Base-by-base conservation (phyloP, 2,888 invertebrate genomes). In the Hipparchia semele region DNA sequence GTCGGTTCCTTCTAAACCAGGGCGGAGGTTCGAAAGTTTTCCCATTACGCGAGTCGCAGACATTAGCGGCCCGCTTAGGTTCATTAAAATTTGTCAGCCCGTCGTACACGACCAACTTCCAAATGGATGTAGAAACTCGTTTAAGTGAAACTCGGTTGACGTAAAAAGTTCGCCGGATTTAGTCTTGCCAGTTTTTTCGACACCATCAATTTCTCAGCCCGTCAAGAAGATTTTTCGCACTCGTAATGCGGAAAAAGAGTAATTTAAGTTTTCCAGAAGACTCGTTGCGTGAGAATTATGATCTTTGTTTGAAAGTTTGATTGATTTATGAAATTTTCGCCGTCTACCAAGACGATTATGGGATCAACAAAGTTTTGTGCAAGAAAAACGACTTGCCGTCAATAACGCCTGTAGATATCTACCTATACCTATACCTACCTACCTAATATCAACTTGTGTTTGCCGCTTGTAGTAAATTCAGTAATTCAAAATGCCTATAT, bases 81-180 rank as follows among this genome's bases (percentile, higher is more conserved):
- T 94, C 94, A 93, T 94, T 94, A 94, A 92, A 93, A 93, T 94
- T 94, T 94, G 94, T 94, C 94, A 93, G 91, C 88, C 88, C 90
- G 90, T 88, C 92, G 91, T 89, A 89, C 86, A 89, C 85, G 89
- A 87, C 81, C 82, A 92, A 94, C 91, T 93, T 92, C 85, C 85
- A 87, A 93, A 92, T 94, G 91, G 92, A 93, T 93, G 93, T 92
- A 86, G 86, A 90, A 93, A 94, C 92, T 93, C 92, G 86, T 87
- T 81, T 92, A 93, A 94, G 93, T 93, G 94, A 93, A 93, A 92
- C 91, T 90, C 86, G 90, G 87, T 83, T 93, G 93, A 94, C 93
- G 92, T 92, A 86, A 92, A 92, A 94, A 94, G 83, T 92, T 90
- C 80, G 83, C 80, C 83, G 88, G 87, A 90, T 91, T 92, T 90